Percentiles rank a stretch among this genome's conserved stretches.
Evolutionary conservation across 2,797 vertebrate genomes (phyloP).

Genomic region (Oceanodroma leucorhoa): DNA sequence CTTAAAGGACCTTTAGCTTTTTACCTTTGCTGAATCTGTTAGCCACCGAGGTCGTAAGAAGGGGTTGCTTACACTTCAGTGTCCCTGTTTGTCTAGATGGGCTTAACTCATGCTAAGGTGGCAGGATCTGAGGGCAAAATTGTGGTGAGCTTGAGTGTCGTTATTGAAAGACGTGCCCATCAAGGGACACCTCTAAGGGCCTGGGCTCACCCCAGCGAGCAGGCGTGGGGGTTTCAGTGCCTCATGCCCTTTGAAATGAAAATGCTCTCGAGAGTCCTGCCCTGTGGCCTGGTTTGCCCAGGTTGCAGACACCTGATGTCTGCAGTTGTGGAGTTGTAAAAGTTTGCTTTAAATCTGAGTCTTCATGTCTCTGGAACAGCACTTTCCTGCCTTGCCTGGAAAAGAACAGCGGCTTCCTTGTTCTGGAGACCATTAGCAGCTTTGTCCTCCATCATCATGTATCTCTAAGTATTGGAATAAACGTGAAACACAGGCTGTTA

Average conservation of each 20-base stretch:
- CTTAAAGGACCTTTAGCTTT: neutral
- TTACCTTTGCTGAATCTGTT: neutral
- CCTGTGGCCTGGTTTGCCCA: neutral
- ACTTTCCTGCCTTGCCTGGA: neutral
- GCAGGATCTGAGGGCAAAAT: neutral
- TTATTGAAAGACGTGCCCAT: neutral
- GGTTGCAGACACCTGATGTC: neutral
- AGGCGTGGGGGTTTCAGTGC: neutral
- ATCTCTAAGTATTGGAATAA: neutral
- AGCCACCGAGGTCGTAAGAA: neutral
- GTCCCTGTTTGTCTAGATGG: neutral
- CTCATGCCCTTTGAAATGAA: neutral
- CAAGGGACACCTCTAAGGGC: neutral
- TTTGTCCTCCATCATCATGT: neutral
- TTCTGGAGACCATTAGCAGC: neutral
- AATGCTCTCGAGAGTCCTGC: neutral
- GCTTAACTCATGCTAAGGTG: neutral
- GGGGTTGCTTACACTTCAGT: neutral
- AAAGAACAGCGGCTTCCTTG: neutral
- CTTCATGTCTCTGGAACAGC: neutral
- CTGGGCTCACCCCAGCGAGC: neutral
- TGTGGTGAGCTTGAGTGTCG: neutral
- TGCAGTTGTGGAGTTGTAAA: neutral
- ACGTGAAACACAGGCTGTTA: neutral
- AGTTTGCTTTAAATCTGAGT: neutral